Evolutionary conservation across 1,140 invertebrate species (phyloP).

Genomic region (Drosophila virilis): DNA sequence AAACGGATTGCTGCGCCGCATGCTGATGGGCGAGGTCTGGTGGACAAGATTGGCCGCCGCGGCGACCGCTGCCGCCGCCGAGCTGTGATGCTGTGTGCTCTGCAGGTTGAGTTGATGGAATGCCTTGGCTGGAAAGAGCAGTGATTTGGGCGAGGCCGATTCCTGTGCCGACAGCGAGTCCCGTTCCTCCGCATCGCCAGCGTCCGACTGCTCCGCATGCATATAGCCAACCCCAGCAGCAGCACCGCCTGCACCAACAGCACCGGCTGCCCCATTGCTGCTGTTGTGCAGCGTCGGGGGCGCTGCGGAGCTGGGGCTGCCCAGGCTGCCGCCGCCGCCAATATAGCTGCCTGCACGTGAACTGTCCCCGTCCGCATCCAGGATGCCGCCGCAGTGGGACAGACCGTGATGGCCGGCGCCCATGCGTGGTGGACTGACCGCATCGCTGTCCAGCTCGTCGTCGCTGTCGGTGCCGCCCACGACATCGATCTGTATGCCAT

Average conservation of each 20-base stretch:
- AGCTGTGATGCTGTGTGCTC: conserved; percentile 54
- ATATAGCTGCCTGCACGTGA: conserved; percentile 85
- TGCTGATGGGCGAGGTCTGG: conserved; percentile 85
- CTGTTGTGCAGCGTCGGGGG: conserved; percentile 49
- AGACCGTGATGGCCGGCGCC: conserved; percentile 75
- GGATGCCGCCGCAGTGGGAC: conserved; percentile 87
- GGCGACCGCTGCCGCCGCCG: conserved; percentile 54
- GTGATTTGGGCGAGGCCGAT: conserved; percentile 54
- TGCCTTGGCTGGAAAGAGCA: conserved; percentile 74
- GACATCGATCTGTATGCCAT: conserved; percentile 89
- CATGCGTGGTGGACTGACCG: conserved; percentile 84
- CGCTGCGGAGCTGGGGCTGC: conserved; percentile 75
- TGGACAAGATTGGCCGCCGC: conserved; percentile 78
- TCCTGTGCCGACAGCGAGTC: conserved; percentile 33
- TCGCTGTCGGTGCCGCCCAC: conserved; percentile 89
- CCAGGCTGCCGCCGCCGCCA: conserved; percentile 81
- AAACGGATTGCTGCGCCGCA: conserved; percentile 90
- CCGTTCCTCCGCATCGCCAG: conserved; percentile 55
- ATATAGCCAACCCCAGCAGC: conserved; percentile 17
- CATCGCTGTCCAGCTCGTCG: conserved; percentile 86
- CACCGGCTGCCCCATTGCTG: conserved; percentile 49
- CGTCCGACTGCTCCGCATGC: conserved; percentile 49
- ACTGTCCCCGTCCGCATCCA: conserved; percentile 86
- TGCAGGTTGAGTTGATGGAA: conserved; percentile 73
- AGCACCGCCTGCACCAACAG: conserved; percentile 5